A percentile compares a stretch with the other conserved stretches of the same genome.
phyloP scores from a whole-genome alignment of 2,113 vertebrate species.

The Saccopteryx bilineata region DNA sequence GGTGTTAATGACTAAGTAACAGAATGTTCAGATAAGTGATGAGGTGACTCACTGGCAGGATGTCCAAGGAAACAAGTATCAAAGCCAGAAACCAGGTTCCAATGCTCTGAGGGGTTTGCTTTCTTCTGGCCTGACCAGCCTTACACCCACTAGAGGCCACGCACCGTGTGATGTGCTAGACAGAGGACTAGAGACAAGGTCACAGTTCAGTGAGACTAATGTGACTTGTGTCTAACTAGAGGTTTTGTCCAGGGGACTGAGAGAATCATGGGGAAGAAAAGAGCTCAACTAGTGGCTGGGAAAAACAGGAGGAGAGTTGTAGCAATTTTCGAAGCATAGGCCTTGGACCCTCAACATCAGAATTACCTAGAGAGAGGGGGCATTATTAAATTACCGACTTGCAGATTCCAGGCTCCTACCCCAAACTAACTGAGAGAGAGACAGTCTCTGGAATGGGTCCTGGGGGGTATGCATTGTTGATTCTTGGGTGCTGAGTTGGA shows the following conservation, averaged over 20 bases:
- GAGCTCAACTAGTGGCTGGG: background rate
- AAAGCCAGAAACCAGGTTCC: no score
- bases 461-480: background rate
- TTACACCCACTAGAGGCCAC: background rate
- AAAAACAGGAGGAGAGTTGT: background rate
- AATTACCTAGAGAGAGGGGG: background rate
- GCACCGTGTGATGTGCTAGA: background rate
- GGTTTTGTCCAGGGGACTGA: background rate
- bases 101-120: no score
- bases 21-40: no score
- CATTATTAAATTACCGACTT: background rate
- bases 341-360: background rate
- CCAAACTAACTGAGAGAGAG: background rate
- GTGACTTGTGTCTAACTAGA: background rate
- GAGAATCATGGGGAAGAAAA: background rate
- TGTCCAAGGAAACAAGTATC: no score
- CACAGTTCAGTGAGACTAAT: background rate
- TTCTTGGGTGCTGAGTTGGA: background rate
- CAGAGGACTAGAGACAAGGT: background rate
- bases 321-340: background rate
- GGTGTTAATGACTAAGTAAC: no score
- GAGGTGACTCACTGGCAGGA: no score
- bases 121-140: no score
- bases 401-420: background rate
- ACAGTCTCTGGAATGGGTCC: background rate